These are phyloP conservation scores for Pollimyrus isidori DNA, from an alignment of 2,113 vertebrate species.

Conservation along the genomic window DNA sequence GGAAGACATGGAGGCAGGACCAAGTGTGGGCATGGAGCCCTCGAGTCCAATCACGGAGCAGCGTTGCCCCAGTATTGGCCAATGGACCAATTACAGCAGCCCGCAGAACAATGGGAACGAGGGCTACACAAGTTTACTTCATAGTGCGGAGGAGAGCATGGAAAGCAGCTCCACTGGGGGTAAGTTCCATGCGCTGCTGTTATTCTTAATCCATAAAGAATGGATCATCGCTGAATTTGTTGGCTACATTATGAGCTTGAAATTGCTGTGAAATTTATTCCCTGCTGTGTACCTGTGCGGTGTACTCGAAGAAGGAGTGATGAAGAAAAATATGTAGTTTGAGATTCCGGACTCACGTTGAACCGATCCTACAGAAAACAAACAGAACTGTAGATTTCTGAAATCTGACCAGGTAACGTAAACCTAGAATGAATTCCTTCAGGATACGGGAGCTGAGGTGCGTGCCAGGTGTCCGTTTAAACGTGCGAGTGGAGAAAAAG, in stretches of 20 bases:
- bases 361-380: neutral
- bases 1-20: constrained; percentile 47
- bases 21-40: constrained; percentile 50
- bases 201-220: neutral
- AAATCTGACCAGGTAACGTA: neutral
- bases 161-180: constrained; percentile 47
- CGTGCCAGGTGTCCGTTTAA: neutral
- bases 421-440: neutral
- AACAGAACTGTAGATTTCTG: neutral
- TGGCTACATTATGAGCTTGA: neutral
- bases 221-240: neutral
- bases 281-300: neutral
- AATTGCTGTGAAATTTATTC: neutral
- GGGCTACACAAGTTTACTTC: constrained; percentile 42
- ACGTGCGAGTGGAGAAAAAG: neutral
- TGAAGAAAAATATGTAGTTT: neutral
- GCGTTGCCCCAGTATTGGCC: constrained; percentile 42
- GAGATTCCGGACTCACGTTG: neutral
- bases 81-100: constrained; percentile 56
- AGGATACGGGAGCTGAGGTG: neutral
- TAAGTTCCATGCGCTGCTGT: constrained; percentile 30
- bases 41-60: constrained; percentile 54
- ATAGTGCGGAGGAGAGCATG: constrained; percentile 47
- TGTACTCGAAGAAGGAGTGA: neutral
- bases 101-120: constrained; percentile 54